Evolutionary conservation across 2,113 vertebrate genomes (phyloP).

Genomic region (Amphiprion percula): DNA sequence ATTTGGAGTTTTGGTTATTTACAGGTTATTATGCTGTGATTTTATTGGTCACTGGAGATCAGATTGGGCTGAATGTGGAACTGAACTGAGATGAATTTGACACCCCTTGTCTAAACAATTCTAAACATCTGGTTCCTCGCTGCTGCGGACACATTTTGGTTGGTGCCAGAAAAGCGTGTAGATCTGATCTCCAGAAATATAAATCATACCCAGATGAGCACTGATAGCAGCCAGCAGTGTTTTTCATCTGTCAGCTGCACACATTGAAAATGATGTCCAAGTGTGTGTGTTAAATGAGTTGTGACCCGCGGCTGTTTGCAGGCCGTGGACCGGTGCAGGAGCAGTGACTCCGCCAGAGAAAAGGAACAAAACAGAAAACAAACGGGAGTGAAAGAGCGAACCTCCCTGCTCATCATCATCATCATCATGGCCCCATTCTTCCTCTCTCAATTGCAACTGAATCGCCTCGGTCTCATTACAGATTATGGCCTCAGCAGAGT

Average conservation of each 20-base stretch:
- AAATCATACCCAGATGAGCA: constrained; percentile 69
- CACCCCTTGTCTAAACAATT: no score
- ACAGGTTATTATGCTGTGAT: no score
- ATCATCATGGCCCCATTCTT: constrained; percentile 80
- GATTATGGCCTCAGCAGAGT: constrained; percentile 74
- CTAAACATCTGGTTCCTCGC: no score
- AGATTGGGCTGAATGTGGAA: no score
- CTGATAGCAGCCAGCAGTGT: constrained; percentile 49
- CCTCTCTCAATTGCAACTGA: constrained; percentile 78
- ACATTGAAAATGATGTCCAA: constrained; percentile 57
- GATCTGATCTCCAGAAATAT: constrained; percentile 37
- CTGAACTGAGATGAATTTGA: no score
- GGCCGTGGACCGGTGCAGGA: constrained; percentile 37
- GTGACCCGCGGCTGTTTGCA: constrained; percentile 70
- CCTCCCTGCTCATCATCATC: constrained; percentile 76
- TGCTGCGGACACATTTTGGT: no score
- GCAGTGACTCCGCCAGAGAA: constrained; percentile 58
- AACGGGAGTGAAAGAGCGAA: constrained; percentile 75
- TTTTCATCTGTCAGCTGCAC: constrained; percentile 74
- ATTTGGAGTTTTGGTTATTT: no score
- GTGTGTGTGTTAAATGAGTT: constrained; percentile 78
- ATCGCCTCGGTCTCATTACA: constrained; percentile 82
- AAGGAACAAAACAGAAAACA: constrained; percentile 78
- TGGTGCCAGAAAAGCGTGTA: not conserved
- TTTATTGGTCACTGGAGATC: no score